Evolutionary conservation across 2,797 vertebrate genomes (phyloP), one percentile per base, ranked within the genome.

Genomic region (Phrynocephalus guinanensis): DNA sequence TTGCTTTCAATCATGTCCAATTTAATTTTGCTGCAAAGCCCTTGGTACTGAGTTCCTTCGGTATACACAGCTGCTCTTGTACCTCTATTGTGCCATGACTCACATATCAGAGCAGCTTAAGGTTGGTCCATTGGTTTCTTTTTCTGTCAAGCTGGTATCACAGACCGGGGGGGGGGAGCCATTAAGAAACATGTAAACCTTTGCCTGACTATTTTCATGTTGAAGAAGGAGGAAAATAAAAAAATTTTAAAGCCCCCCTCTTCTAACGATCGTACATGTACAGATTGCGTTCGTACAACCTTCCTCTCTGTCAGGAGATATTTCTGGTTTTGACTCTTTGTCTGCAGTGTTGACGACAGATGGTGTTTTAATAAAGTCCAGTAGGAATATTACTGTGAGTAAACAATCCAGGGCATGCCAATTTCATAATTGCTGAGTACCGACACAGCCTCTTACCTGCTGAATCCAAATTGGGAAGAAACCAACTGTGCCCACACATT

Each of bases 341-440:
- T 98, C 97, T 98, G 97, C 95, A 93, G 98, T 97, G 20, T 38
- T 85, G 97, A 98, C 97, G 97, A 98, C 99, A 99, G 99, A 99
- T 99, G 99, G 99, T 99, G 98, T 99, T 99, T 99, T 99, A 99
- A 99, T 99, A 99, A 99, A 99, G 99, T 99, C 99, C 98, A 98
- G 98, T 99, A 99, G 99, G 99, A 99, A 99, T 99, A 99, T 98
- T 97, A 98, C 98, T 99, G 98, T 99, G 98, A 98, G 98, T 99
- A 99, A 99, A 99, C 98, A 99, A 98, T 98, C 97, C 97, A 95
- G 96, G 77, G 95, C 97, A 98, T 99, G 98, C 99, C 99, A 99
- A 98, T 97, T 98, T 98, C 97, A 97, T 99, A 99, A 99, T 99
- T 99, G 99, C 98, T 97, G 98, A 98, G 98, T 98, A 98, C 98